Conservation (phyloP, 2,888 invertebrate genomes). For the Acanthosoma haemorrhoidale region DNA sequence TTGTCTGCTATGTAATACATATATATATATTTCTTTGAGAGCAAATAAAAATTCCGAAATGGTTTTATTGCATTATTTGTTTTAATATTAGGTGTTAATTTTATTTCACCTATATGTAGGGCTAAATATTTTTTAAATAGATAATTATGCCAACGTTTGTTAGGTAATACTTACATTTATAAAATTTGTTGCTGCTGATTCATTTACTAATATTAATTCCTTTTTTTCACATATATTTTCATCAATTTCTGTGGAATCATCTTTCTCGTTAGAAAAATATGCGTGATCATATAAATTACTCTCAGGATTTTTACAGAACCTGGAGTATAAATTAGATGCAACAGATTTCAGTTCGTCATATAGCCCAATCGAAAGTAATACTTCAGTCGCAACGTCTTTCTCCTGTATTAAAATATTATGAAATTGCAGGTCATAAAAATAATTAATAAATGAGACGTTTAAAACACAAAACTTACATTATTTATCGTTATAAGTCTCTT, state of each 20-base stretch:
- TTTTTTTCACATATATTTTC: not conserved
- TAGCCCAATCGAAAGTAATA: not conserved
- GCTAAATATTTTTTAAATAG: too few relatives aligned
- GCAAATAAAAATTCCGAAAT: too few relatives aligned
- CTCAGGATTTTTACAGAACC: constrained; percentile 30
- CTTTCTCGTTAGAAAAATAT: not conserved
- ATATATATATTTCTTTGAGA: too few relatives aligned
- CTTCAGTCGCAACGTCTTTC: not conserved
- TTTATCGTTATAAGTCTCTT: constrained; percentile 25
- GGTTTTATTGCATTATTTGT: too few relatives aligned
- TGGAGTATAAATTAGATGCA: constrained; percentile 25
- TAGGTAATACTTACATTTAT: not conserved
- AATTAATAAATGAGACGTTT: not conserved
- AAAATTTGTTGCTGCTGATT: not conserved
- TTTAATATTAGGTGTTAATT: too few relatives aligned
- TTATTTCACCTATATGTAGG: too few relatives aligned
- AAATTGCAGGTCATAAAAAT: too few relatives aligned
- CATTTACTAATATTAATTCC: too few relatives aligned
- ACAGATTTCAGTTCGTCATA: not conserved
- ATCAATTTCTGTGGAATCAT: constrained; percentile 18
- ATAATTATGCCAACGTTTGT: too few relatives aligned
- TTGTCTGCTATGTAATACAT: too few relatives aligned
- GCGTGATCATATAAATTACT: constrained; percentile 26
- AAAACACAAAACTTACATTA: constrained; percentile 17
- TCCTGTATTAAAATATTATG: not conserved